Evolutionary conservation across 1,140 invertebrate genomes (phyloP).

Genomic region (Hycleus cichorii): DNA sequence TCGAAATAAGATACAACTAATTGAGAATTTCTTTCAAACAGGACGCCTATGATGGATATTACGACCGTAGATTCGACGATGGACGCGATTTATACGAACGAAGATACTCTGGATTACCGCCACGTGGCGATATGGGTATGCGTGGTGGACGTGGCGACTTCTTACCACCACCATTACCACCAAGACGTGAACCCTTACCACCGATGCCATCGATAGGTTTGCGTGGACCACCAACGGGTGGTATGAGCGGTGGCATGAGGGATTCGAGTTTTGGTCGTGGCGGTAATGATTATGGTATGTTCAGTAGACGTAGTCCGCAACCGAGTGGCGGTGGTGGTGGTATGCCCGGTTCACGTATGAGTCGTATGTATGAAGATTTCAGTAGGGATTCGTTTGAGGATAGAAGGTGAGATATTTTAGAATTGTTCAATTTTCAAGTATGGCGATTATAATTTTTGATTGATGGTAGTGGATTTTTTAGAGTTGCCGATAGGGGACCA

Average conservation of each 20-base stretch:
- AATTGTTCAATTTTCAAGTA: not conserved
- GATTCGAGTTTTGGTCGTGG: slow-evolving; percentile 43
- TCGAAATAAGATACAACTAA: not conserved
- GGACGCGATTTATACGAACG: slow-evolving; percentile 70
- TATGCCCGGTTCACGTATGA: slow-evolving; percentile 41
- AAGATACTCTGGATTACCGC: slow-evolving; percentile 61
- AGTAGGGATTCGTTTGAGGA: slow-evolving; percentile 78
- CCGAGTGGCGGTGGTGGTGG: slow-evolving; percentile 37
- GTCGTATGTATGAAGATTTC: slow-evolving; percentile 74
- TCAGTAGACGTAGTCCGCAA: slow-evolving; percentile 70
- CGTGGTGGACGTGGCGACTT: slow-evolving; percentile 59
- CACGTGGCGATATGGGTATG: slow-evolving; percentile 51
- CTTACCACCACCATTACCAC: slow-evolving; percentile 52
- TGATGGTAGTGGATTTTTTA: slow-evolving; percentile 42
- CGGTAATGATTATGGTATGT: slow-evolving; percentile 68
- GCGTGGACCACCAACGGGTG: slow-evolving; percentile 49
- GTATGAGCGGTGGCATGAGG: slow-evolving; percentile 39
- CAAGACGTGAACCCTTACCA: slow-evolving; percentile 56
- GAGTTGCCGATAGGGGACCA: slow-evolving; percentile 62
- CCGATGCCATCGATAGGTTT: slow-evolving; percentile 55
- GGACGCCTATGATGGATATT: slow-evolving; percentile 73
- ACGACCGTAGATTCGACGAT: slow-evolving; percentile 69
- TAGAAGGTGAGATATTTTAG: slow-evolving; percentile 54
- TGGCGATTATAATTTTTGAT: not conserved
- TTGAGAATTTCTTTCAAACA: slow-evolving; percentile 30